These are phyloP conservation scores for Candidula unifasciata DNA, from an alignment of 2,888 invertebrate genomes.

Conservation along the genomic window DNA sequence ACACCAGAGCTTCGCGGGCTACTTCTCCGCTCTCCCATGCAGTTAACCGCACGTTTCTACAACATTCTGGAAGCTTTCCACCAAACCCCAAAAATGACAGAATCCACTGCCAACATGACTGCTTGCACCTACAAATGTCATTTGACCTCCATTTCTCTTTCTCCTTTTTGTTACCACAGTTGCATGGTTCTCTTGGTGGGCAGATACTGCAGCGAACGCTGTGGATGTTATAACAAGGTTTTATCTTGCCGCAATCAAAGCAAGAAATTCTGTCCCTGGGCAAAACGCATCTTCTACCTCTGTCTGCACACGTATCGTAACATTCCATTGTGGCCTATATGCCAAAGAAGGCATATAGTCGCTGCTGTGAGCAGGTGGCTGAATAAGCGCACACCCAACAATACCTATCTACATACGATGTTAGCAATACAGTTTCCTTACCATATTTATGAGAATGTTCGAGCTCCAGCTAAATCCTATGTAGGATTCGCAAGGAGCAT, in stretches of 20 bases:
- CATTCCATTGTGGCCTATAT: conserved; percentile 28
- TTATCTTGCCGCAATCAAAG: conserved; percentile 19
- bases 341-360: background rate
- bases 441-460: background rate
- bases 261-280: background rate
- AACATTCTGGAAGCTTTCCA: conserved; percentile 2
- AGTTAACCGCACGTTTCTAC: background rate
- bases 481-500: background rate
- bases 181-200: background rate
- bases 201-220: background rate
- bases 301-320: conserved; percentile 37
- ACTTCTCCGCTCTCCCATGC: conserved; percentile 12
- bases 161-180: background rate
- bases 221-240: background rate
- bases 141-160: background rate
- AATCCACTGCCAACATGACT: conserved; percentile 20
- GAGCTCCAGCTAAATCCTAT: background rate
- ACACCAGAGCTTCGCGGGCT: background rate
- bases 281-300: conserved; percentile 10
- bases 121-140: background rate
- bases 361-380: background rate
- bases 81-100: conserved; percentile 25
- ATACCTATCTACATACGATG: background rate
- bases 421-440: background rate
- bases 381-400: background rate